phyloP scores from a whole-genome alignment of 2,888 invertebrate genomes.

The Zaprionus obscuricornis region DNA sequence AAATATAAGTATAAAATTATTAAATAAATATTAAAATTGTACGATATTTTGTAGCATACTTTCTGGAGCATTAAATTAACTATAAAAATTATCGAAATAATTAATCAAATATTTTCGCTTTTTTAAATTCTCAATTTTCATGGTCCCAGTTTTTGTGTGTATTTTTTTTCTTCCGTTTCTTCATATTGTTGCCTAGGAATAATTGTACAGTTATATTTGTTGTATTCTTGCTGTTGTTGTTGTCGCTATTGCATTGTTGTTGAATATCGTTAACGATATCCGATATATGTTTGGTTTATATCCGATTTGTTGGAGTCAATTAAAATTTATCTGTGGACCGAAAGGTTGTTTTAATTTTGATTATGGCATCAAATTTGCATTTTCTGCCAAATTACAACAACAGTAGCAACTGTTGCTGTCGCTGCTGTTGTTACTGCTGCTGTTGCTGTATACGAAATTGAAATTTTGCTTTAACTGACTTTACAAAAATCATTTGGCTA shows the following conservation, averaged over 20 bases:
- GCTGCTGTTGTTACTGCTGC: conserved; percentile 2
- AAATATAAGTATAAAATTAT: too few relatives aligned
- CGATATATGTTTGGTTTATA: conserved; percentile 33
- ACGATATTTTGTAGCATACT: too few relatives aligned
- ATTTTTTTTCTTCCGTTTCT: conserved; percentile 23
- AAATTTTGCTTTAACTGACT: conserved; percentile 80
- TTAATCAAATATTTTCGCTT: too few relatives aligned
- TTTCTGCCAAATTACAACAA: conserved; percentile 23
- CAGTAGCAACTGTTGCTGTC: conserved; percentile 23
- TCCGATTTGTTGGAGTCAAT: conserved; percentile 74
- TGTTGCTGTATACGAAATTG: conserved; percentile 27
- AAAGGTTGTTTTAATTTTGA: conserved; percentile 15
- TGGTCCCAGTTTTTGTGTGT: neutral
- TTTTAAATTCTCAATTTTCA: too few relatives aligned
- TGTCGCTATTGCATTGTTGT: conserved; percentile 42
- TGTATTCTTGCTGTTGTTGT: too few relatives aligned
- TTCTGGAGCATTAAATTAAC: too few relatives aligned
- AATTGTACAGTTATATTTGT: conserved; percentile 44
- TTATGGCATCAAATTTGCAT: conserved; percentile 24
- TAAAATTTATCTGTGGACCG: conserved; percentile 70
- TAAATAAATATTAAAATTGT: too few relatives aligned
- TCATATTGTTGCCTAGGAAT: conserved; percentile 52
- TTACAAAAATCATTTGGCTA: conserved; percentile 83
- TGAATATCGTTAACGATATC: conserved; percentile 39
- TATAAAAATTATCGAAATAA: too few relatives aligned